Evolutionary conservation across 2,113 vertebrate genomes (phyloP).

Genomic region (Cryptoleucopteryx plumbea): DNA sequence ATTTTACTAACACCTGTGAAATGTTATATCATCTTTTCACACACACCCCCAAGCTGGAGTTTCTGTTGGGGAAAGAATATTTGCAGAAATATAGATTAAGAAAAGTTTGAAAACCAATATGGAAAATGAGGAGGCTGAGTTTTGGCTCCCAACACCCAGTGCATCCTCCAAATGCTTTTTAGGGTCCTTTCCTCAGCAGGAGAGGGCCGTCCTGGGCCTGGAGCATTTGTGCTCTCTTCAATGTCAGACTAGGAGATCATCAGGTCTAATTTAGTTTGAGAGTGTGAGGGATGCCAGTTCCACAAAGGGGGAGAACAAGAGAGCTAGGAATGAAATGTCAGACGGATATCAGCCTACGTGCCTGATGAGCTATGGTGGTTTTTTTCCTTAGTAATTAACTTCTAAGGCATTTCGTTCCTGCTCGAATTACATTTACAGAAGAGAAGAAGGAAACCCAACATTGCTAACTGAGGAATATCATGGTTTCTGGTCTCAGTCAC

Average conservation of each 20-base stretch:
- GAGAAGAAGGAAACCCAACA: neutral
- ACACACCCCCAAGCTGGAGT: neutral
- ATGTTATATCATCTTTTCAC: neutral
- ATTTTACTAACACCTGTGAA: neutral
- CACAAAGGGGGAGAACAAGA: neutral
- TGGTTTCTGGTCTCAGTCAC: neutral
- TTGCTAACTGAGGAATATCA: neutral
- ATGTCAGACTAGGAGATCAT: neutral
- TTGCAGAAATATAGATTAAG: neutral
- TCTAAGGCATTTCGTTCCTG: neutral
- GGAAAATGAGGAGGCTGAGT: neutral
- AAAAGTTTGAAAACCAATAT: neutral
- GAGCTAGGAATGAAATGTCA: neutral
- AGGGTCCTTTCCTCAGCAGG: neutral
- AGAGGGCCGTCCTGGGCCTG: neutral
- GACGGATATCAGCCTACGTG: neutral
- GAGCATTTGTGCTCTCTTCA: neutral
- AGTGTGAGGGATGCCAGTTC: neutral
- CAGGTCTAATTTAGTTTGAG: slow-evolving; percentile 8
- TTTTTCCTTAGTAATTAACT: neutral
- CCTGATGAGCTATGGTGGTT: neutral
- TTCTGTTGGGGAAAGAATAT: neutral
- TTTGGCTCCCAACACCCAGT: neutral
- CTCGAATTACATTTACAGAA: neutral
- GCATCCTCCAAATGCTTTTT: neutral